A percentile compares a stretch with the other conserved stretches of the same genome.
Evolutionary conservation across 2,888 invertebrate species (phyloP).

Genomic region (Achlya flavicornis): DNA sequence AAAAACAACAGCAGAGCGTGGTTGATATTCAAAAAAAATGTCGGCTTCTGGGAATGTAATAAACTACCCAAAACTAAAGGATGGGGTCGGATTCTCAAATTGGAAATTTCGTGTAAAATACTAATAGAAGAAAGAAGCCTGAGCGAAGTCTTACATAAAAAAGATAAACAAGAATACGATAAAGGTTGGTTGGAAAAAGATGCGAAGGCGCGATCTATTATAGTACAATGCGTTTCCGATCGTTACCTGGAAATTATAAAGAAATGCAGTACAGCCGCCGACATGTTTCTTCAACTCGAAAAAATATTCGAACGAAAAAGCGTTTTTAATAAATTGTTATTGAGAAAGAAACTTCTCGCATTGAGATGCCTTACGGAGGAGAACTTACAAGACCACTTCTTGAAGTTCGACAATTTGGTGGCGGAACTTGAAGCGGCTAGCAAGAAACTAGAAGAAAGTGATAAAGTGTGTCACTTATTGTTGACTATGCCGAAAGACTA

Average conservation of each 20-base stretch:
- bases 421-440: conserved; percentile 17
- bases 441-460: conserved; percentile 13
- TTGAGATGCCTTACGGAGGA: background rate
- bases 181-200: background rate
- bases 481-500: conserved; percentile 15
- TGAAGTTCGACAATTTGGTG: conserved; percentile 19
- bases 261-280: conserved; percentile 17
- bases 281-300: conserved; percentile 21
- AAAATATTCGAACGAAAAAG: conserved; percentile 27
- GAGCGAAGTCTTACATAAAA: background rate
- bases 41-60: background rate
- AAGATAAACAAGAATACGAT: background rate
- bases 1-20: too few species aligned
- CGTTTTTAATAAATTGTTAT: conserved; percentile 20
- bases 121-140: background rate
- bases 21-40: too few species aligned
- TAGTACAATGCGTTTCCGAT: conserved; percentile 23
- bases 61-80: background rate
- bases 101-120: background rate
- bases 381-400: background rate
- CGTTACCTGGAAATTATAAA: conserved; percentile 22
- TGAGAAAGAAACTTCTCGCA: conserved; percentile 15
- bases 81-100: background rate
- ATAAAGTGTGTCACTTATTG: conserved; percentile 19
- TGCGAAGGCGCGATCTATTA: background rate